Base-by-base conservation (phyloP, 2,113 vertebrate genomes). In the Zootoca vivipara region DNA sequence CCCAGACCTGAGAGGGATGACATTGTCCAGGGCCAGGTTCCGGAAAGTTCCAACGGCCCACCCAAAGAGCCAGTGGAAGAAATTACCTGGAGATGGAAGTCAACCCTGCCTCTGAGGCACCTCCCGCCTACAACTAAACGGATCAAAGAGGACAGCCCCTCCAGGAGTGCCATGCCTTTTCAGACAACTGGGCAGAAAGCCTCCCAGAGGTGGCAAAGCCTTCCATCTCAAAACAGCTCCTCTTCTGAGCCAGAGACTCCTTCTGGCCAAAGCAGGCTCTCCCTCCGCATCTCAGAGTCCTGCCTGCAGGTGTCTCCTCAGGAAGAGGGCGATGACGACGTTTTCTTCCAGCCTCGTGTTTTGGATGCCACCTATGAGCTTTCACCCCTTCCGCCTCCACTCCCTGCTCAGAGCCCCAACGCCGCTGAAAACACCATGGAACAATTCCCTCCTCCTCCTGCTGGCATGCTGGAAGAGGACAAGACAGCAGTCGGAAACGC, bases 241-340 rank as follows among this genome's bases (percentile, higher is more conserved):
- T 96, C 95, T 70, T 96, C 95, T 0, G 95, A 97, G n/a, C 87
- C 94, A 1, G 95, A 96, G 88, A 87, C 87, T 13, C 93, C 93
- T 56, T 64, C 88, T 64, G 58, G 81, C 85, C 91, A 74, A 40
- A 94, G 93, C 2, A 84, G 89, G 46, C 46, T 93, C 81, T 97
- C 98, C 3, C 96, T 98, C 8, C 95, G 92, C 0, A 98, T 98
- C 92, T 99, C 98, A 0, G 98, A 99, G 93, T 98, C 98, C 0
- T 93, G 82, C 89, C 94, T 98, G 26, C 96, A 89, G 85, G 85
- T 90, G 12, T 94, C 96, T 0, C 93, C 90, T 0, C 90, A 95
- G 1, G 97, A 98, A 0, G 96, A 97, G 7, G 96, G 95, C 0
- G 97, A 98, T 0, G 98, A 99, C 0, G 98, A 99, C 1, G 98